Percentiles rank a stretch among this genome's conserved stretches.
Evolutionary conservation across 2,888 invertebrate genomes (phyloP).

Genomic region (Globia sparganii): DNA sequence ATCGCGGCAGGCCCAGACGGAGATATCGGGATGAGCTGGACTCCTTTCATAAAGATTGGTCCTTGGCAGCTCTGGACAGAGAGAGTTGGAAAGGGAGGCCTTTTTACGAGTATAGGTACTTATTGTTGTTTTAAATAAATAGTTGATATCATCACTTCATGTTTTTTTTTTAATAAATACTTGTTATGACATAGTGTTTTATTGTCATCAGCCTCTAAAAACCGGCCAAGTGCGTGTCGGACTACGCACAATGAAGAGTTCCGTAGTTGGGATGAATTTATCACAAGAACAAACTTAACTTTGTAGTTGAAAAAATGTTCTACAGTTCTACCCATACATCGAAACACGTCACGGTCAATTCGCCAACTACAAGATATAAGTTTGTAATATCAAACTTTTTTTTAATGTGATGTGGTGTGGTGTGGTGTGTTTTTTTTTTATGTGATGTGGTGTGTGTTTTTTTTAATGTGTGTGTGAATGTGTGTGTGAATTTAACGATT

Average conservation of each 20-base stretch:
- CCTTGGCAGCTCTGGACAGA: background rate
- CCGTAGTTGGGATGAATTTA: background rate
- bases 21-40: too few species aligned
- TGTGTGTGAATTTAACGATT: background rate
- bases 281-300: background rate
- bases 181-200: background rate
- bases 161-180: slow-evolving; percentile 26
- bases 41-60: too few species aligned
- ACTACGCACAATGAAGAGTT: background rate
- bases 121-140: background rate
- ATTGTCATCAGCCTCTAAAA: background rate
- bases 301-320: background rate
- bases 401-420: too few species aligned
- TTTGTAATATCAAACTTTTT: too few species aligned
- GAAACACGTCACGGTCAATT: background rate
- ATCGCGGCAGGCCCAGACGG: too few species aligned
- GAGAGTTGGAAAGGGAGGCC: background rate
- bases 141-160: too few species aligned
- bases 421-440: too few species aligned
- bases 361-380: background rate
- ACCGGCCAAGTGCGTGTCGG: background rate
- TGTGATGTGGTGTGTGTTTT: too few species aligned
- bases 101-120: too few species aligned
- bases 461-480: too few species aligned
- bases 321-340: background rate